A percentile compares a stretch with the other conserved stretches of the same genome.
phyloP scores from a whole-genome alignment of 2,797 vertebrate species.

The Phrynocephalus forsythii region DNA sequence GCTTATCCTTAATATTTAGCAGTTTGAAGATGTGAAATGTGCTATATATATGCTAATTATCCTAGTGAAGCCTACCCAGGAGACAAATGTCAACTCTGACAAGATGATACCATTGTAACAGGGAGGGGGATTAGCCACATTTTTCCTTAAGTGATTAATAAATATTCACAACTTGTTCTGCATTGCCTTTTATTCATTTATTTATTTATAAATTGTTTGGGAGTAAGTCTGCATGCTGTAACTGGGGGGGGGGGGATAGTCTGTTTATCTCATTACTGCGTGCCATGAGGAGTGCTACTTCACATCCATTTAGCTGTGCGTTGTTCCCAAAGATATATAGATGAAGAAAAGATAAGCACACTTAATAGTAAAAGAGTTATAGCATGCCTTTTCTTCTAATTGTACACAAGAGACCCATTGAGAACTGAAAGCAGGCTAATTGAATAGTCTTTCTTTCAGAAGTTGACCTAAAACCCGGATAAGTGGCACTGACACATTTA shows the following conservation, averaged over 20 bases:
- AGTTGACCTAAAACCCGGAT: slow-evolving; percentile 2
- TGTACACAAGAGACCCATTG: background rate
- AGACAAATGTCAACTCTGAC: slow-evolving; percentile 15
- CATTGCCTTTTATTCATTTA: background rate
- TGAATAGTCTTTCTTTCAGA: background rate
- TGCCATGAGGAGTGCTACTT: slow-evolving; percentile 14
- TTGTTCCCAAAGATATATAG: slow-evolving; percentile 18
- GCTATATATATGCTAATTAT: background rate
- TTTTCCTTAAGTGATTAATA: slow-evolving; percentile 19
- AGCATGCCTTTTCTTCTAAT: background rate
- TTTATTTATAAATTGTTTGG: background rate
- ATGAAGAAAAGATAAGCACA: slow-evolving; percentile 10
- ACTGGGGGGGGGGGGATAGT: background rate
- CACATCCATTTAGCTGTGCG: slow-evolving; percentile 1
- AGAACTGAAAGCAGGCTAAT: background rate
- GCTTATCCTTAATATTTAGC: background rate
- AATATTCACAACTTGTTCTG: background rate
- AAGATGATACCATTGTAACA: background rate
- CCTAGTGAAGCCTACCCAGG: slow-evolving; percentile 11
- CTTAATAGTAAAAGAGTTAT: slow-evolving; percentile 16
- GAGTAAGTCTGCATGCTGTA: background rate
- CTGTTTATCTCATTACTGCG: background rate
- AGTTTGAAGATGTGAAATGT: background rate
- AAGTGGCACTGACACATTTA: slow-evolving; percentile 25
- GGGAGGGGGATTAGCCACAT: background rate